Percentiles rank a stretch among this genome's conserved stretches.
These are phyloP conservation scores for Prionailurus bengalensis DNA, from an alignment of 2,113 vertebrate species.

Conservation along the genomic window DNA sequence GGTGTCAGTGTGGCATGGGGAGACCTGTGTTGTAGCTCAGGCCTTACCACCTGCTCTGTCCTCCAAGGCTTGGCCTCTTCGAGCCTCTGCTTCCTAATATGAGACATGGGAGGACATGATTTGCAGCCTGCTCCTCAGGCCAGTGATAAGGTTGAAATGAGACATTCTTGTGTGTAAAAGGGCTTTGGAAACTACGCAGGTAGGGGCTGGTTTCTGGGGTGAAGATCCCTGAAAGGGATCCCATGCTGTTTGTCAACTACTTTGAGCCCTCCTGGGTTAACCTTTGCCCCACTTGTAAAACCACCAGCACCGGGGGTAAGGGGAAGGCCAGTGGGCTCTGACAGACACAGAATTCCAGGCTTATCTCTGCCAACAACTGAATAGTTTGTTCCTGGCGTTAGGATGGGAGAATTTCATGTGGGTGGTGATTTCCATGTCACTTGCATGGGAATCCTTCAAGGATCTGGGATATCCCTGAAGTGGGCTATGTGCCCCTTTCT, in stretches of 20 bases:
- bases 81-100: background rate
- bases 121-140: background rate
- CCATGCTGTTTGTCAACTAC: background rate
- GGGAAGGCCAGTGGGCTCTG: background rate
- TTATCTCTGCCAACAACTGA: background rate
- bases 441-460: background rate
- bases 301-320: constrained; percentile 53
- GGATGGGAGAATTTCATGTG: background rate
- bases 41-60: background rate
- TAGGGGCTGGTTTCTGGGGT: background rate
- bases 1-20: fast-evolving
- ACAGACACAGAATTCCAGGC: background rate
- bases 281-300: constrained; percentile 34
- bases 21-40: background rate
- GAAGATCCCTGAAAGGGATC: background rate
- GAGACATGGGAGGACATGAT: background rate
- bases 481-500: background rate
- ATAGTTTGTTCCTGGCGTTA: background rate
- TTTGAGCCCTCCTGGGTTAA: constrained; percentile 18
- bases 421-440: background rate
- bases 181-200: background rate
- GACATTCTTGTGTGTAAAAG: background rate
- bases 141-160: background rate
- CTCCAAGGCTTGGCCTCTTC: background rate
- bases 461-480: background rate